Evolutionary conservation across 2,888 invertebrate genomes (phyloP), one percentile per base, ranked within the genome.

Genomic region (Teleiodes luculella): DNA sequence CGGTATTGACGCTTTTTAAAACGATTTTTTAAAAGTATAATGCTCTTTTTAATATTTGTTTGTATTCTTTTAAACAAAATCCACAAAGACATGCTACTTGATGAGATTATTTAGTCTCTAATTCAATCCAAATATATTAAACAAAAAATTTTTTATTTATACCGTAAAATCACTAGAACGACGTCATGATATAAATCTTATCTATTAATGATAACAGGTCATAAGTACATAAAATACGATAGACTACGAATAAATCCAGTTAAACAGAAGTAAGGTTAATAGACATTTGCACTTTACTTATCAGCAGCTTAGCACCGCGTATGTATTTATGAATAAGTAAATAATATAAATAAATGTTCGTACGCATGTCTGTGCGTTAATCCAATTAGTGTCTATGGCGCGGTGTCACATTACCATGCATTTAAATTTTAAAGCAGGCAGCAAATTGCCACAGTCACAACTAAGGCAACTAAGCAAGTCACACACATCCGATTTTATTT

Each of bases 331-430:
- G 57, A 50, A 36, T 33, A 53, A 18, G 39, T 18, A 16, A 39
- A 39, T 24, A 30, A 43, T 10, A 52, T 54, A 52, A 55, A 54
- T 35, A 6, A 62, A 48, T 59, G 54, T 56, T 54, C 43, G 43
- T 52, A 64, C 55, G 62, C 51, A 55, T 48, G 53, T 63, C 55
- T 60, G 60, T 43, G 41, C 46, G 36, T 52, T 81, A 81, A 85
- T 84, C 84, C 85, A 86, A 86, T 86, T 86, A 86, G 80, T 62
- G 75, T 66, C 73, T 59, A 64, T 64, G 61, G 66, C 63, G 67
- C 77, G 63, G 66, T 77, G 80, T 83, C 83, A 78, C 76, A 85
- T 86, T 86, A 78, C 64, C 85, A 86, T 86, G 70, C 63, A 83
- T 86, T 85, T 82, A 67, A 84, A 85, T 81, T 85, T 83, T 78